Conservation (phyloP, 2,888 invertebrate species). For the Ormyrus nitidulus region DNA sequence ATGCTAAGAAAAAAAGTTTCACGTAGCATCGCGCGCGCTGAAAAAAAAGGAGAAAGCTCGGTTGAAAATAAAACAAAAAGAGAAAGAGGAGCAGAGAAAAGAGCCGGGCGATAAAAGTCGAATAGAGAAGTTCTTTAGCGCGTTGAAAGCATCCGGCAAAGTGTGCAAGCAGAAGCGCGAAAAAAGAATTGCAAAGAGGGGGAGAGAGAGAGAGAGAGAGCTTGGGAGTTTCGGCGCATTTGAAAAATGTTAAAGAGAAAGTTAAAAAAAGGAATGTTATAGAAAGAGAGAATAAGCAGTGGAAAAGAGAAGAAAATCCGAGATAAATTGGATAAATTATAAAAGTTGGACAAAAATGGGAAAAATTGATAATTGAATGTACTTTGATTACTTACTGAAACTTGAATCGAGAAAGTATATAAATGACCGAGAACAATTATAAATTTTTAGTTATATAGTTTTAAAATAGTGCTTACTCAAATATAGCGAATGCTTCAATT, state of each 20-base stretch:
- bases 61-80: constrained; percentile 31
- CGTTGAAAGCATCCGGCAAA: constrained; percentile 51
- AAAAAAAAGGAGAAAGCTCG: constrained; percentile 26
- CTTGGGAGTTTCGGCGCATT: constrained; percentile 42
- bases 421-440: too few species aligned
- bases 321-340: too few species aligned
- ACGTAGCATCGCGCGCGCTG: not conserved
- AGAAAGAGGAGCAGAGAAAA: constrained; percentile 28
- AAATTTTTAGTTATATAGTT: too few species aligned
- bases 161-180: constrained; percentile 51
- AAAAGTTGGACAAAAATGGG: too few species aligned
- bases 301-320: not conserved
- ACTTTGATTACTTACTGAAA: too few species aligned
- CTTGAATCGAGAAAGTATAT: too few species aligned
- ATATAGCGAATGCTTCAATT: too few species aligned
- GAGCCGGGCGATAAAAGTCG: constrained; percentile 49
- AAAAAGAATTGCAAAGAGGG: constrained; percentile 39
- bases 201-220: constrained; percentile 19
- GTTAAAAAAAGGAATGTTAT: constrained; percentile 32
- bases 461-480: too few species aligned
- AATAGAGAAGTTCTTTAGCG: constrained; percentile 52
- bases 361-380: too few species aligned
- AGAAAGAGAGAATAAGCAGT: not conserved
- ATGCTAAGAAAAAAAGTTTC: constrained; percentile 25
- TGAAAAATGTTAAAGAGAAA: constrained; percentile 53